Percentiles rank a stretch among this genome's conserved stretches.
Evolutionary conservation across 2,113 vertebrate species (phyloP).

Genomic region (Alexandromys fortis): DNA sequence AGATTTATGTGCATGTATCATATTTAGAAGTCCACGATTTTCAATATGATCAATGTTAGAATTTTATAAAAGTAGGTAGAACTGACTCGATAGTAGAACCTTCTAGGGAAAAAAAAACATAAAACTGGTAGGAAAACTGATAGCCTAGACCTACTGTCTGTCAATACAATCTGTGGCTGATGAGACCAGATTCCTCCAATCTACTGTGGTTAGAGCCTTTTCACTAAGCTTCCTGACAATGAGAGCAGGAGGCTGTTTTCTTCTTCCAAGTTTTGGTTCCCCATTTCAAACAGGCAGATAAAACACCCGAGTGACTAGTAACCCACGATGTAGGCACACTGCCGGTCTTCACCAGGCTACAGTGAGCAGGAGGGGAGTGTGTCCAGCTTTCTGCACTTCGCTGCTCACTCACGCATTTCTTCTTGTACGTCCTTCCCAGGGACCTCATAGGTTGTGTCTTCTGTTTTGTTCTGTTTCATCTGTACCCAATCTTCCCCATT

Average conservation of each 20-base stretch:
- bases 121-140: neutral
- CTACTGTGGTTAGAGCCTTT: neutral
- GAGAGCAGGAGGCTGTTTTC: neutral
- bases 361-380: neutral
- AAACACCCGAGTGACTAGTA: neutral
- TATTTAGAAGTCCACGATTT: neutral
- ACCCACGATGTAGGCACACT: neutral
- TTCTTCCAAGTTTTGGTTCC: constrained; percentile 18
- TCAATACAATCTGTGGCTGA: neutral
- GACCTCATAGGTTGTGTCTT: neutral
- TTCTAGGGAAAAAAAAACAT: neutral
- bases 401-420: neutral
- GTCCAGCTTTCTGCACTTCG: neutral
- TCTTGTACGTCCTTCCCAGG: neutral
- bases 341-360: neutral
- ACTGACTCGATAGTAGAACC: neutral
- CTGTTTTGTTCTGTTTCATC: neutral
- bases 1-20: neutral
- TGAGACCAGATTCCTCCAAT: neutral
- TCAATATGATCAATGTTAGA: neutral
- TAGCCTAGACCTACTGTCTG: neutral
- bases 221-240: neutral
- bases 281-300: neutral
- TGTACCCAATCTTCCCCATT: too few relatives aligned
- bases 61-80: neutral